These are phyloP conservation scores for Athalia cordata DNA, from an alignment of 2,888 invertebrate genomes.

Conservation along the genomic window DNA sequence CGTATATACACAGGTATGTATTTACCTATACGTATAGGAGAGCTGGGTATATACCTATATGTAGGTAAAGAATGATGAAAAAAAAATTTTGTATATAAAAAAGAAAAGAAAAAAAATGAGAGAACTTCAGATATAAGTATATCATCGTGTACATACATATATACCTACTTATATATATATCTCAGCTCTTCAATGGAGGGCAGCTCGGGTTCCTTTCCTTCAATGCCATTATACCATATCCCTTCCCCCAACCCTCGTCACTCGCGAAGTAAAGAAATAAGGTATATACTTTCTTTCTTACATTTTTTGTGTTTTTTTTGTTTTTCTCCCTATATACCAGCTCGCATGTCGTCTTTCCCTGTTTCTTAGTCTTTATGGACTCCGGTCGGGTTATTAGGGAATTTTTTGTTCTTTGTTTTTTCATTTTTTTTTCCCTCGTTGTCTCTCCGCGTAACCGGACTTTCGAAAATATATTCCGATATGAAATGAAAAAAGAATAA, in stretches of 20 bases:
- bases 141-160: too few species aligned
- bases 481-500: neutral
- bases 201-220: conserved; percentile 23
- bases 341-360: neutral
- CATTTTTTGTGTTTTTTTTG: too few species aligned
- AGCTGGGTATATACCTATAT: too few species aligned
- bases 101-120: neutral
- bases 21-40: too few species aligned
- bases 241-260: neutral
- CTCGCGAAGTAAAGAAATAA: conserved; percentile 15
- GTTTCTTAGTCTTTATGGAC: conserved; percentile 17
- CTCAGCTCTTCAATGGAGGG: conserved; percentile 12
- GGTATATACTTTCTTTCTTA: neutral
- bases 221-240: conserved; percentile 29
- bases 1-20: too few species aligned
- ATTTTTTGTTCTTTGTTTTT: neutral
- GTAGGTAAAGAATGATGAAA: neutral
- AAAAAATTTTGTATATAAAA: neutral
- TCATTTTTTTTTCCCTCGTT: conserved; percentile 16
- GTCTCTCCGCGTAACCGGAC: neutral
- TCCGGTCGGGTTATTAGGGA: neutral
- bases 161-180: neutral
- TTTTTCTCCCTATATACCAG: neutral
- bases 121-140: neutral
- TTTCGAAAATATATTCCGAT: neutral